Evolutionary conservation across 2,888 invertebrate species (phyloP).

Genomic region (Papilio elwesi): DNA sequence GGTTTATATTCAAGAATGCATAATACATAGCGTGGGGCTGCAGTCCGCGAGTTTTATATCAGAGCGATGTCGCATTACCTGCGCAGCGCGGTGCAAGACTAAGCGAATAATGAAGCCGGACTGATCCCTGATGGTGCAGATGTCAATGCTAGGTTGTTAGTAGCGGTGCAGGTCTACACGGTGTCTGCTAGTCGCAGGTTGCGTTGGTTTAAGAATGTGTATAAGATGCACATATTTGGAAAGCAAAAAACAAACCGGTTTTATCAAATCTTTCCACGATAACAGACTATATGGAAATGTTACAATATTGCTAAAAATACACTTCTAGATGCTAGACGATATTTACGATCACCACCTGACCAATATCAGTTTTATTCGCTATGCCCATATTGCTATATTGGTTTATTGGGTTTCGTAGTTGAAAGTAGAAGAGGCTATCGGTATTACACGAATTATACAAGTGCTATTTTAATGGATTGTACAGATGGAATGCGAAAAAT

Average conservation of each 20-base stretch:
- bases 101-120: conserved; percentile 58
- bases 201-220: not conserved
- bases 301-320: not conserved
- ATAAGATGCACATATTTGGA: conserved; percentile 7
- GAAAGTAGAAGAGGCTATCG: too few relatives aligned
- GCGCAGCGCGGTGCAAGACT: conserved; percentile 51
- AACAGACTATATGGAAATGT: not conserved
- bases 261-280: not conserved
- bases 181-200: not conserved
- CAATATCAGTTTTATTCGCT: too few relatives aligned
- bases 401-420: too few relatives aligned
- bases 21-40: conserved; percentile 75
- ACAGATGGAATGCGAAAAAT: too few relatives aligned
- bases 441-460: too few relatives aligned
- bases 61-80: conserved; percentile 54
- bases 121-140: conserved; percentile 30
- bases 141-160: conserved; percentile 30
- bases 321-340: too few relatives aligned
- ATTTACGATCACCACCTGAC: too few relatives aligned
- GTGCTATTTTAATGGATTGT: too few relatives aligned
- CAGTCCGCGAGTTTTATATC: conserved; percentile 62
- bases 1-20: conserved; percentile 82
- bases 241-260: not conserved
- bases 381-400: too few relatives aligned
- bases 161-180: conserved; percentile 4